Conservation (phyloP, 2,113 vertebrate genomes). For the Notothenia rossii region DNA sequence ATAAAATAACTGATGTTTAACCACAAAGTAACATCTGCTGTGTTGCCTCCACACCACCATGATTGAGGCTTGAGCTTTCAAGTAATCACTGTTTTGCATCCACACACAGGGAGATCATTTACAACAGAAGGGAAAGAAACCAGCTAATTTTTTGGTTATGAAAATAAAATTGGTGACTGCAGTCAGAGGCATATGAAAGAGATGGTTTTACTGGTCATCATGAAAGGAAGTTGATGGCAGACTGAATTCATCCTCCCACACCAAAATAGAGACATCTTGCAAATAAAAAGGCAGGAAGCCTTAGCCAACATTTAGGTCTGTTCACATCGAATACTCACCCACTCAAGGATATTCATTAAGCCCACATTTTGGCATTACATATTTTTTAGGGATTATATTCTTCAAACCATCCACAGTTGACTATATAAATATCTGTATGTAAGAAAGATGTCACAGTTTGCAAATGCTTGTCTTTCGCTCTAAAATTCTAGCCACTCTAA, state of each 20-base stretch:
- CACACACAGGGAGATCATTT: not conserved
- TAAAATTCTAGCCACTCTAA: not conserved
- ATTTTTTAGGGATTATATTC: not conserved
- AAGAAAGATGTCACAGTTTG: not conserved
- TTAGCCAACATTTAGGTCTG: conserved; percentile 33
- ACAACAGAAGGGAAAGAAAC: not conserved
- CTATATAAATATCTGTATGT: not conserved
- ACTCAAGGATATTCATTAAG: conserved; percentile 39
- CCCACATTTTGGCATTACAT: not conserved
- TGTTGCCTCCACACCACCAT: not conserved
- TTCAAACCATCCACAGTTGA: not conserved
- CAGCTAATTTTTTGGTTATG: conserved; percentile 40
- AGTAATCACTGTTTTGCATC: not conserved
- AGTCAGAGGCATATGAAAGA: conserved; percentile 38
- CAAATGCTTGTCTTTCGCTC: not conserved
- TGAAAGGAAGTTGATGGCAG: conserved; percentile 47
- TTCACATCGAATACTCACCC: conserved; percentile 39
- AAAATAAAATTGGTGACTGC: conserved; percentile 43
- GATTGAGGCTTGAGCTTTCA: conserved; percentile 4
- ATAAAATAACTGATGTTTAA: not conserved
- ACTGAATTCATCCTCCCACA: conserved; percentile 40
- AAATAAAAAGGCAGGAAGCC: conserved; percentile 34
- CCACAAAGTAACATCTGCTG: conserved; percentile 10
- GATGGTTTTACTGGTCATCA: conserved; percentile 44
- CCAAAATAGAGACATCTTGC: conserved; percentile 40